Base-by-base conservation (phyloP, 2,113 vertebrate species). In the Megaleporinus macrocephalus region DNA sequence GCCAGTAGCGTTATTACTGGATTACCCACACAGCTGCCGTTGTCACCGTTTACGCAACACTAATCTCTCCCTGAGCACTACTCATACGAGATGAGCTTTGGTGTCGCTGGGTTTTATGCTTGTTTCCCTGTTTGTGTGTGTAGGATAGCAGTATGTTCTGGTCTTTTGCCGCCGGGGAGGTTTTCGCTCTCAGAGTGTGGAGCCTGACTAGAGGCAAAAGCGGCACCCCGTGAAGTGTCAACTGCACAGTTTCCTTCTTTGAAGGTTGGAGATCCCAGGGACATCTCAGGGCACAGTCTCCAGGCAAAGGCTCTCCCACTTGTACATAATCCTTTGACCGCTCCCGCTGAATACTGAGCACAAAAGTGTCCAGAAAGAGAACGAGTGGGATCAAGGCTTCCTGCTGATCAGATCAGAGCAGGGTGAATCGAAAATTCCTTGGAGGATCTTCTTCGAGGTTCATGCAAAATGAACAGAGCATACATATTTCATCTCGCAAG, bases 351-450 rank as follows among this genome's bases (percentile, higher is more conserved):
- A 44, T 44, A 44, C 66, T n/a, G 66, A 70, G 44, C 66, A 70
- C n/a, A 4, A 44, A 41, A n/a, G 66, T 24, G 41, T 30, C 4
- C 29, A 20, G 33, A 44, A 70, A 44, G 10, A 44, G 66, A 70
- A 70, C 14, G 26, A 70, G 66, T n/a, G n/a, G 20, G 66, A 24
- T 70, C 57, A 61, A 61, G 24, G 57, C 57, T 13, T 61, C 57
- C 57, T 61, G 9, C 24, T 24, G 57, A 61, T 61, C 57, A 61
- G 27, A 66, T 66, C 30, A 66, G 63, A 66, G 63, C 29, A 66
- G 16, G 16, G 29, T 10, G 18, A 33, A 66, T 44, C 22, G 4
- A 44, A 24, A n/a, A 44, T 36, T 15, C 66, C 41, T 44, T 14
- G 41, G 5, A 33, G 63, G 0, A 68, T n/a, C 14, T 20, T 41